phyloP scores from a whole-genome alignment of 2,113 vertebrate genomes.

The cat (Felis catus) region F.catus_Fca126_mat1.0 CM031420.1:89178501-89179000 shows the following conservation, averaged over 20 bases:
- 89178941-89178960: neutral
- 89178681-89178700: slow-evolving; percentile 30
- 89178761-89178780: slow-evolving; percentile 5
- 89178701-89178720: slow-evolving; percentile 6
- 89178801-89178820: neutral
- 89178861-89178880: neutral
- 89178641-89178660: neutral
- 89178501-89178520: neutral
- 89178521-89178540: slow-evolving; percentile 1
- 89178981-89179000: neutral
- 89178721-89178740: slow-evolving; percentile 35
- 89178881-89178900: neutral
- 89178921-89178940: neutral
- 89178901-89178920: neutral
- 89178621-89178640: neutral
- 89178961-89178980: neutral
- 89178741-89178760: slow-evolving; percentile 23
- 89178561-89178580: neutral
- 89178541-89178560: neutral
- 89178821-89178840: neutral
- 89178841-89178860: neutral
- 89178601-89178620: slow-evolving; percentile 15
- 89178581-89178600: slow-evolving; percentile 22
- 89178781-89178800: neutral
- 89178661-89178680: neutral